Base-by-base conservation (phyloP, 64 coral and sea anemone species). In the Astreopora myriophthalma region DNA sequence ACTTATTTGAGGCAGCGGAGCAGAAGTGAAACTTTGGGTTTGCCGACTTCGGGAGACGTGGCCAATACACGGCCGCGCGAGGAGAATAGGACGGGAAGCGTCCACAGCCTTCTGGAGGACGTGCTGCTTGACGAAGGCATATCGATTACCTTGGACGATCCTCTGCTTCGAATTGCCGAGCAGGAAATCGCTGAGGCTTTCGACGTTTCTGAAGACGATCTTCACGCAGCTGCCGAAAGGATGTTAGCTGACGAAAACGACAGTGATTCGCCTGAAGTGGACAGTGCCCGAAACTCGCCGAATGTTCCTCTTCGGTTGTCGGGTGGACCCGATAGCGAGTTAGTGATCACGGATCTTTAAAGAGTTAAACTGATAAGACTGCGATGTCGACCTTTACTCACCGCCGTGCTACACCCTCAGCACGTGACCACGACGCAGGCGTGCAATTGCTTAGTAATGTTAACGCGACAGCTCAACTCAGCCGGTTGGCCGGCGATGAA, bases 121-220 rank as follows among this genome's bases (percentile, higher is more conserved):
- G 95, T 62, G 9, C 79, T 97, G 22, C 30, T 90, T 26, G 74
- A 97, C 9, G 95, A 94, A 79, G 92, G 92, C 42, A 68, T 94
- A 25, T 87, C 75, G 13, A 73, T 94, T 48, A 84, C 92, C 2
- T 66, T 88, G 34, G 85, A 93, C 35, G 95, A 97, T 72, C 77
- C 95, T 28, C 78, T 97, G 30, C 80, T 97, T 22, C 91, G 95
- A 17, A 92, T 94, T 25, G 95, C 90, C 14, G 91, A 97, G 69
- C 91, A 97, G 66, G 95, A 97, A 86, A 97, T 97, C 7, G 92
- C 84, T 26, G 95, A 97, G 52, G 95, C 95, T 73, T 97, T 97
- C 85, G 95, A 97, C 46, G 87, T 97, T n/a, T 97, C 95, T 5
- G 86, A 92, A 63, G 95, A 94, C n/a, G 75, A 94, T 48, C 78